A percentile compares a stretch with the other conserved stretches of the same genome.
phyloP scores from a whole-genome alignment of 2,113 vertebrate genomes.

The Ginglymostoma cirratum region DNA sequence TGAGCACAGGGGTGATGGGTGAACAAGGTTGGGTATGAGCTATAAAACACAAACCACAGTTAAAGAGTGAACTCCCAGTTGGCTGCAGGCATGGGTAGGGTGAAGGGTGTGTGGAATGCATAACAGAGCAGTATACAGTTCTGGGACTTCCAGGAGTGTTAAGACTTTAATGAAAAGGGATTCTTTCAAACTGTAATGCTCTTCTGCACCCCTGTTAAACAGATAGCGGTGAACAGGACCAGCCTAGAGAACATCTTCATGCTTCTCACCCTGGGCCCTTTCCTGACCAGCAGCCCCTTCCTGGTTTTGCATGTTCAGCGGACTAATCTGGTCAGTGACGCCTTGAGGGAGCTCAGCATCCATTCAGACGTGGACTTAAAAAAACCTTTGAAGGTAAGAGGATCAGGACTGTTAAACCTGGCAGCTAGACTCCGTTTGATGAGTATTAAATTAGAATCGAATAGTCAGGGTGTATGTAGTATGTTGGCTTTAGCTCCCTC shows the following conservation, averaged over 20 bases:
- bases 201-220: not conserved
- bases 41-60: not conserved
- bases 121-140: not conserved
- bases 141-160: not conserved
- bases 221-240: slow-evolving; percentile 93
- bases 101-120: not conserved
- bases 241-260: slow-evolving; percentile 95
- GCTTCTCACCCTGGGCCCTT: slow-evolving; percentile 90
- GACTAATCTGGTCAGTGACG: slow-evolving; percentile 84
- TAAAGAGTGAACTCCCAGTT: not conserved
- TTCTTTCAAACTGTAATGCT: not conserved
- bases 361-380: slow-evolving; percentile 95
- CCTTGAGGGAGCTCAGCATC: slow-evolving; percentile 83
- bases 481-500: no score
- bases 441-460: not conserved
- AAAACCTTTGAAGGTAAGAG: slow-evolving; percentile 88
- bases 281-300: slow-evolving; percentile 87
- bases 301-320: slow-evolving; percentile 88
- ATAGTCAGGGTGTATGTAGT: not conserved
- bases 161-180: not conserved
- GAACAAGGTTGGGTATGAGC: not conserved
- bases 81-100: not conserved
- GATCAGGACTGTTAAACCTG: no score
- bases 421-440: not conserved
- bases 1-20: not conserved